phyloP scores from a whole-genome alignment of 2,797 vertebrate genomes.

The Neomorphus geoffroyi region DNA sequence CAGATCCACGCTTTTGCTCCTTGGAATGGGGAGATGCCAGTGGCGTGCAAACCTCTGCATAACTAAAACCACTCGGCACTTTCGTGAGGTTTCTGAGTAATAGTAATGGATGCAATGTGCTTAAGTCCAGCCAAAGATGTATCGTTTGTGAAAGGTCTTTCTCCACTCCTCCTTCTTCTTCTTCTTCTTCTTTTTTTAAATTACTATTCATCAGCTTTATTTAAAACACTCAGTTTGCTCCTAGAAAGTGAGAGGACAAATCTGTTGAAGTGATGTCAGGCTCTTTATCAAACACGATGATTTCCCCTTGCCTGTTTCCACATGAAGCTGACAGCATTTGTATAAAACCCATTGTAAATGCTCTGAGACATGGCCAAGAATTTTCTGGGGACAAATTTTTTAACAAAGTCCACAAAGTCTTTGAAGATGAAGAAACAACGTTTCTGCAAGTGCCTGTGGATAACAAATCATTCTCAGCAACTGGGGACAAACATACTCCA shows the following conservation, averaged over 20 bases:
- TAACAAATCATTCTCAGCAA: neutral
- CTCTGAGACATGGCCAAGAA: neutral
- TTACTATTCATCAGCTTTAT: neutral
- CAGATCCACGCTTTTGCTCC: neutral
- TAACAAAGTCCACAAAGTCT: neutral
- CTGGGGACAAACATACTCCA: neutral
- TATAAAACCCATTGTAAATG: neutral
- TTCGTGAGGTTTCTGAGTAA: neutral
- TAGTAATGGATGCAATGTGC: neutral
- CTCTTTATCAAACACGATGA: neutral
- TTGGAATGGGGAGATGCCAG: too few species aligned
- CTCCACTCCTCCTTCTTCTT: neutral
- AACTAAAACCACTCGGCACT: rapidly evolving
- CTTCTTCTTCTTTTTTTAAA: rapidly evolving
- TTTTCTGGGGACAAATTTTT: neutral
- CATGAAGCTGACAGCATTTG: neutral
- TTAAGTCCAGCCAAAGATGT: neutral
- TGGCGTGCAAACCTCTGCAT: neutral
- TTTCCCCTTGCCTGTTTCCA: neutral
- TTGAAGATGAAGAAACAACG: neutral
- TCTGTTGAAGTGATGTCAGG: neutral
- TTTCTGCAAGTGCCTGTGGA: neutral
- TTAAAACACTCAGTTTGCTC: constrained; percentile 24
- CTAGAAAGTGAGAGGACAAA: neutral
- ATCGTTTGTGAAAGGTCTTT: neutral